phyloP scores from a whole-genome alignment of 2,888 invertebrate genomes.

The Drosophila mercatorum region DNA sequence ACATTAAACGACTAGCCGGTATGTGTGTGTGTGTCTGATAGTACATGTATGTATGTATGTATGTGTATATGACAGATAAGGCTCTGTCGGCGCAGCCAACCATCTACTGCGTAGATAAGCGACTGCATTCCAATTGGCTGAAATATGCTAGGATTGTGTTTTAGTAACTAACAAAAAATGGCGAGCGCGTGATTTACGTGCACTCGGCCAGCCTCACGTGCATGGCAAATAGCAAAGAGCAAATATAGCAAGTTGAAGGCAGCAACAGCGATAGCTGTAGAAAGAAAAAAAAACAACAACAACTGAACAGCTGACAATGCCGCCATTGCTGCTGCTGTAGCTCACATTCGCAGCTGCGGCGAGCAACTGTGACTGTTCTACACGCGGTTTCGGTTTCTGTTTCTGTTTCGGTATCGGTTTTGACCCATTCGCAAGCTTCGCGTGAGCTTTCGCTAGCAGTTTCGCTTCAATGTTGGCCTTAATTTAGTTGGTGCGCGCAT shows the following conservation, averaged over 20 bases:
- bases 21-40: not conserved
- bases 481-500: conserved; percentile 71
- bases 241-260: conserved; percentile 22
- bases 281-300: conserved; percentile 23
- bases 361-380: conserved; percentile 20
- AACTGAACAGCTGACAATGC: conserved; percentile 44
- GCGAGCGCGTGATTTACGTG: conserved; percentile 52
- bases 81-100: conserved; percentile 39
- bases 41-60: not conserved
- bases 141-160: conserved; percentile 28
- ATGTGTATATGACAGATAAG: conserved; percentile 46
- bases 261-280: conserved; percentile 5
- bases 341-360: conserved; percentile 17
- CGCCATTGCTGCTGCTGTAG: conserved; percentile 43
- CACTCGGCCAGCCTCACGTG: conserved; percentile 55
- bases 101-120: conserved; percentile 55
- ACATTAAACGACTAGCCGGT: conserved; percentile 20
- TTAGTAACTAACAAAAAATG: conserved; percentile 33
- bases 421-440: conserved; percentile 59
- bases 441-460: conserved; percentile 62
- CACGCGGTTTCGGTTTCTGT: conserved; percentile 17
- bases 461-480: conserved; percentile 66
- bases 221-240: conserved; percentile 34
- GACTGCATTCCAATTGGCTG: conserved; percentile 53
- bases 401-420: conserved; percentile 49